Conservation (phyloP, 2,797 vertebrate species). For the Cetoscarus ocellatus region DNA sequence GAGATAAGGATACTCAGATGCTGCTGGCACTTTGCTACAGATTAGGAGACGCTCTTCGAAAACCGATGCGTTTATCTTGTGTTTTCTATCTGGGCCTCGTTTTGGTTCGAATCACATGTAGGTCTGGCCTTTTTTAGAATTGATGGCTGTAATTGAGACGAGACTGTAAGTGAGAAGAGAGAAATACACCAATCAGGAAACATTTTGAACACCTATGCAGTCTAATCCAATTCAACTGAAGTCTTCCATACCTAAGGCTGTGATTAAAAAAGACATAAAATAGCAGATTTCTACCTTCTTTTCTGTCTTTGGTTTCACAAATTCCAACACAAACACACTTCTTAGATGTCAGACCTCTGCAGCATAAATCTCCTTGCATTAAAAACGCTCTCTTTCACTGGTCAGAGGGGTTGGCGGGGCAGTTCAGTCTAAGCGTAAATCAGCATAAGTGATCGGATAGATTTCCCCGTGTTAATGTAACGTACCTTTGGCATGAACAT, state of each 20-base stretch:
- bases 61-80: conserved; percentile 82
- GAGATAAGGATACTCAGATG: conserved; percentile 75
- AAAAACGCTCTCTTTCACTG: conserved; percentile 71
- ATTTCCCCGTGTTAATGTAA: conserved; percentile 85
- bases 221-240: too few relatives aligned
- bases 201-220: too few relatives aligned
- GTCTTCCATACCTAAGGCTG: too few relatives aligned
- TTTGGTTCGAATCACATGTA: conserved; percentile 82
- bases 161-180: not conserved
- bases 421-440: conserved; percentile 77
- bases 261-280: conserved; percentile 1
- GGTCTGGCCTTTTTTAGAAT: conserved; percentile 68
- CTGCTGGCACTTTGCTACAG: conserved; percentile 71
- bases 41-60: conserved; percentile 70
- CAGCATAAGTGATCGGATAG: conserved; percentile 83
- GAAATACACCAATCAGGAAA: too few relatives aligned
- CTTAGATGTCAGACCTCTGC: conserved; percentile 44
- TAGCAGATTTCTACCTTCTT: not conserved
- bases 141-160: conserved; percentile 60
- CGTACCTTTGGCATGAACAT: conserved; percentile 69
- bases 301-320: conserved; percentile 13
- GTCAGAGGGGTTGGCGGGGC: conserved; percentile 72
- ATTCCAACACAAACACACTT: conserved; percentile 27
- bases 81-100: conserved; percentile 73
- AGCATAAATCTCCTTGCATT: conserved; percentile 83